These are phyloP conservation scores for Ibidorhyncha struthersii DNA, from an alignment of 2,113 vertebrate species.

Conservation along the genomic window DNA sequence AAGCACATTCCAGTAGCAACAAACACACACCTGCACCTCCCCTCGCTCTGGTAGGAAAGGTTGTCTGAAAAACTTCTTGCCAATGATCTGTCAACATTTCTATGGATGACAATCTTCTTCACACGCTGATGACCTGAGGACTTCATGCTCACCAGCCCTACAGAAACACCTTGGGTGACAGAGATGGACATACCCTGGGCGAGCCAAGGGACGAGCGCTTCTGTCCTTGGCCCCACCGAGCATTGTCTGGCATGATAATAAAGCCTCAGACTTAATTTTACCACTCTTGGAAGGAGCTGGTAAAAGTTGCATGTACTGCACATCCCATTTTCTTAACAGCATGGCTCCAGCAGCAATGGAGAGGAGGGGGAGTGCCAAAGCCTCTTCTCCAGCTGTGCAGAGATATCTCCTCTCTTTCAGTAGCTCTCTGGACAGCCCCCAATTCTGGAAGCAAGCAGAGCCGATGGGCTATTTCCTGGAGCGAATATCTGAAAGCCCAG, in stretches of 20 bases:
- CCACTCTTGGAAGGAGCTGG: background rate
- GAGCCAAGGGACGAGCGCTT: background rate
- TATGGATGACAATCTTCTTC: background rate
- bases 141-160: background rate
- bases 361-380: background rate
- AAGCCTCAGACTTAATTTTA: background rate
- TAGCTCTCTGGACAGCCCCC: background rate
- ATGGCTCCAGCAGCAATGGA: background rate
- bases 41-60: fast-evolving
- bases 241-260: background rate
- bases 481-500: background rate
- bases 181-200: background rate
- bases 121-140: background rate
- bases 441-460: background rate
- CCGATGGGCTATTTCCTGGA: background rate
- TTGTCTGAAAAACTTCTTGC: background rate
- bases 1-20: background rate
- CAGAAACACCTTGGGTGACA: background rate
- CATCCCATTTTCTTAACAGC: background rate
- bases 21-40: background rate
- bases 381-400: background rate
- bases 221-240: background rate
- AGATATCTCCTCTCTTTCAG: background rate
- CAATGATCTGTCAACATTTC: background rate
- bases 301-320: background rate